phyloP scores from a whole-genome alignment of 2,888 invertebrate species.

The Mongoloraphidia duomilia region DNA sequence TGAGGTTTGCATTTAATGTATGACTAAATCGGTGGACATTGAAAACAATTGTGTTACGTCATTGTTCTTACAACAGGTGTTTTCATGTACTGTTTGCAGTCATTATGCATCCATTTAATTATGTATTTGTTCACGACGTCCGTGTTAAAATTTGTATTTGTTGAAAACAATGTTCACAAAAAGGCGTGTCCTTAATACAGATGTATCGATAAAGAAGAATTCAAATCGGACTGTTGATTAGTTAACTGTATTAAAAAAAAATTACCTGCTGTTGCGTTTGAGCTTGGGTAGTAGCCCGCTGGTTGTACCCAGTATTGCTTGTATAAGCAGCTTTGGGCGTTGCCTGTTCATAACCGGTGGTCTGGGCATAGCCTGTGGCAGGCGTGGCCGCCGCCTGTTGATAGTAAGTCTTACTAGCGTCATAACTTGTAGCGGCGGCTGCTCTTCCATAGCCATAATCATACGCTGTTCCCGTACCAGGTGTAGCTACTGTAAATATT shows the following conservation, averaged over 20 bases:
- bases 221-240: too few relatives aligned
- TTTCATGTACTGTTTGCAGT: too few relatives aligned
- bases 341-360: constrained; percentile 44
- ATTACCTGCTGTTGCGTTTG: constrained; percentile 29
- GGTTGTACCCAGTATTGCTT: constrained; percentile 51
- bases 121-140: too few relatives aligned
- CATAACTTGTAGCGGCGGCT: constrained; percentile 48
- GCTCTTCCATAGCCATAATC: constrained; percentile 54
- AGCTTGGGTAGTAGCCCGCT: constrained; percentile 30
- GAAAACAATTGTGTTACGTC: too few relatives aligned
- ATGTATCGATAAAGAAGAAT: too few relatives aligned
- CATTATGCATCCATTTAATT: too few relatives aligned
- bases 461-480: constrained; percentile 44
- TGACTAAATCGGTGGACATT: too few relatives aligned
- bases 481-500: constrained; percentile 12
- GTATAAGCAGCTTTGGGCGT: constrained; percentile 55
- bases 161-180: too few relatives aligned
- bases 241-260: background rate
- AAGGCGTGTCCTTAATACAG: too few relatives aligned
- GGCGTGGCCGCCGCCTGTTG: constrained; percentile 67
- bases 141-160: too few relatives aligned
- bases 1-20: too few relatives aligned
- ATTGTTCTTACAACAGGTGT: too few relatives aligned
- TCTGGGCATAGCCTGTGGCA: constrained; percentile 46
- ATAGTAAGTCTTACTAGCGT: constrained; percentile 71